phyloP scores from a whole-genome alignment of 2,888 invertebrate species.

The Serripes groenlandicus region DNA sequence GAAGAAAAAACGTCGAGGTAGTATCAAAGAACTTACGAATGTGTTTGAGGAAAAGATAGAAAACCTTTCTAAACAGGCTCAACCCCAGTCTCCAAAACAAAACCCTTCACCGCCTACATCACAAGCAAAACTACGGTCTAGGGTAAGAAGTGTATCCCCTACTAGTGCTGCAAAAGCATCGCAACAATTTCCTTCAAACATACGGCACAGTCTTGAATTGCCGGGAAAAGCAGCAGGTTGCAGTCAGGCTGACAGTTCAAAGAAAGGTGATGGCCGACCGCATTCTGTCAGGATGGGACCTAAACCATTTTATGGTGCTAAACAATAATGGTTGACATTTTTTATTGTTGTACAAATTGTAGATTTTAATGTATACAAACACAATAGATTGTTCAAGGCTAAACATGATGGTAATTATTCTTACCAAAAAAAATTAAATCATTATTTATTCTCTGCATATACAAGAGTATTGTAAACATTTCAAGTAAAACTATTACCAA shows the following conservation, averaged over 20 bases:
- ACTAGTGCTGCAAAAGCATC: conserved; percentile 46
- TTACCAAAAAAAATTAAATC: neutral
- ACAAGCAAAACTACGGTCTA: conserved; percentile 51
- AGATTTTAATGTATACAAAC: no score
- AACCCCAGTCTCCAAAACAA: conserved; percentile 22
- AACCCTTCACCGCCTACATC: neutral
- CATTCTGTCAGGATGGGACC: conserved; percentile 80
- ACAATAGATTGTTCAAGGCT: neutral
- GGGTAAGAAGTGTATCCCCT: conserved; percentile 72
- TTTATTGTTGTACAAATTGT: no score
- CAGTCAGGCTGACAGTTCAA: conserved; percentile 56
- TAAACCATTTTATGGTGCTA: conserved; percentile 82
- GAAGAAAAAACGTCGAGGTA: conserved; percentile 78
- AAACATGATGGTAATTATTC: neutral
- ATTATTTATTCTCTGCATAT: neutral
- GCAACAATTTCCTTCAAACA: conserved; percentile 54
- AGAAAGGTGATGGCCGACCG: conserved; percentile 62
- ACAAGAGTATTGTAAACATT: neutral
- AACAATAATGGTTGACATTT: conserved; percentile 33
- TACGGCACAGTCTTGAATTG: conserved; percentile 78
- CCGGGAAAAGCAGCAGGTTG: conserved; percentile 56
- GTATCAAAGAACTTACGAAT: conserved; percentile 81
- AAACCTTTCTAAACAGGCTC: conserved; percentile 47
- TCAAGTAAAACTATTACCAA: neutral
- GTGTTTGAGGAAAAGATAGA: conserved; percentile 78